Conservation (phyloP, 2,797 vertebrate genomes). For the Australoheros facetus region DNA sequence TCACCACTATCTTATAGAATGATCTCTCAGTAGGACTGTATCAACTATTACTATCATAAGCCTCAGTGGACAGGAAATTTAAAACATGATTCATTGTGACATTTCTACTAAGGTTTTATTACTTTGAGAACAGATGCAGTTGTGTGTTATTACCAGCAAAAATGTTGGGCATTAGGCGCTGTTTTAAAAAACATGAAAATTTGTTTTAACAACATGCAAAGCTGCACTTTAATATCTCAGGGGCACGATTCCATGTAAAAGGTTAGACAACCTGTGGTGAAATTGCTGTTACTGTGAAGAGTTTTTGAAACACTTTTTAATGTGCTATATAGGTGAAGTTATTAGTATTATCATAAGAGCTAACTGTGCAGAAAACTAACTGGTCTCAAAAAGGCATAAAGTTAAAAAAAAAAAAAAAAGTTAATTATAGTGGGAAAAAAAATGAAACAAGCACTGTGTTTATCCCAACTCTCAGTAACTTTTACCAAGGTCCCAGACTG, state of each 20-base stretch:
- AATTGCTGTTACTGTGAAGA: not conserved
- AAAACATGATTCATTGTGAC: slow-evolving; percentile 43
- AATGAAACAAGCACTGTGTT: not conserved
- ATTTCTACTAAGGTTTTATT: slow-evolving; percentile 18
- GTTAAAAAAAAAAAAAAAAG: not conserved
- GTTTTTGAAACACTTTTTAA: not conserved
- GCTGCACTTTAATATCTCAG: not conserved
- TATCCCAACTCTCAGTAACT: not conserved
- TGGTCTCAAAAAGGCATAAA: not conserved
- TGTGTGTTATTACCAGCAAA: not conserved
- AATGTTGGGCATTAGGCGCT: not conserved
- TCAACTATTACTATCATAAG: slow-evolving; percentile 30
- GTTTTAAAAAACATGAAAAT: not conserved
- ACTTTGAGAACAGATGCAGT: slow-evolving; percentile 1
- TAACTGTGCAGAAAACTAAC: not conserved
- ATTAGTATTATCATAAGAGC: not conserved
- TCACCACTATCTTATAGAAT: slow-evolving; percentile 20
- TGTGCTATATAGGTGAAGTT: not conserved
- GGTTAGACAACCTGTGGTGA: not conserved
- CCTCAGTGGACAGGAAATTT: slow-evolving; percentile 49
- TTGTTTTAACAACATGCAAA: not conserved
- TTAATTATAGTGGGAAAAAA: not conserved
- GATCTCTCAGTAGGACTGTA: slow-evolving; percentile 29
- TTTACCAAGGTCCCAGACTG: not conserved
- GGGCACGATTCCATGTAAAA: not conserved